Base-by-base conservation (phyloP, 2,797 vertebrate species). In the Synanceia verrucosa region DNA sequence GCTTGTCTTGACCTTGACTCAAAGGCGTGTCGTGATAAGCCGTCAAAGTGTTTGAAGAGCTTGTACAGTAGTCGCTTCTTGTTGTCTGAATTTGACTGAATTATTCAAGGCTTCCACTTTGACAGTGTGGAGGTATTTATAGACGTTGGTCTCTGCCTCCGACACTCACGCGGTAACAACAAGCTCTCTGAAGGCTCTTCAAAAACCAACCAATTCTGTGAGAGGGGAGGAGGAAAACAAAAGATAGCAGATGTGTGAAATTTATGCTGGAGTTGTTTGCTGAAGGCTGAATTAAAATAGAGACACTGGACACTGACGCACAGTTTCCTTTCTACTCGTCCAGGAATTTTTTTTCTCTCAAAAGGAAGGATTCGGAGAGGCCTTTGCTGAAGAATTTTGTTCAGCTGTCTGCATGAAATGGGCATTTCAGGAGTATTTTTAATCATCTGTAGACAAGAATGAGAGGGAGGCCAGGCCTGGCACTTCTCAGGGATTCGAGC, bases 111-210 rank as follows among this genome's bases (percentile, higher is more conserved):
- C 61, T 80, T 78, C 73, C 67, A 82, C 73, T 83, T 83, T 78
- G 81, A 87, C 77, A 83, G 73, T 86, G 75, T 51, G 4, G 84
- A 83, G 74, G 81, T 93, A 92, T 93, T 92, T 90, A 87, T 89
- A 90, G 89, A 65, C 33, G n/a, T 74, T 78, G 83, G 81, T 86
- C 78, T 85, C 78, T 78, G 73, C 78, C 65, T 83, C 63, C 55
- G 64, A 79, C 81, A 82, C 81, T 83, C 78, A 77, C 56, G 68
- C 60, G 7, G 78, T 78, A 83, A 85, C 83, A 82, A 80, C 51
- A 2, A 72, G 72, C 77, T 78, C 81, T 84, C 73, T 70, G 65
- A 90, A 86, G 70, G 73, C 85, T 83, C 74, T 82, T 76, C 53
- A 78, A 85, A 79, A 85, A 78, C 79, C 74, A 77, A 76, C 78